A percentile compares a stretch with the other conserved stretches of the same genome.
Conservation (phyloP, 1,140 invertebrate genomes). For the Aricia agestis region DNA sequence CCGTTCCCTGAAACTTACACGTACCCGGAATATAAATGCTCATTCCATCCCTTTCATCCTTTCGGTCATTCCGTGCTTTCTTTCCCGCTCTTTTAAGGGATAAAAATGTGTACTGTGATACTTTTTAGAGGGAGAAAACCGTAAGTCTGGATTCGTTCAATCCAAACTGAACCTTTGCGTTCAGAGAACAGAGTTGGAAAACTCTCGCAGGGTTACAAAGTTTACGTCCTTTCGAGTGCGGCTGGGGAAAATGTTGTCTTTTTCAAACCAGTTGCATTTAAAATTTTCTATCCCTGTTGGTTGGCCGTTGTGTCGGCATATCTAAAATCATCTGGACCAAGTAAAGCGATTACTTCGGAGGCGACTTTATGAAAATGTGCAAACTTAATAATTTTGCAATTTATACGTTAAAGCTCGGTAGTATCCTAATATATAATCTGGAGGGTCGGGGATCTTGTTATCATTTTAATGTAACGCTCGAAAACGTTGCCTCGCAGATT, state of each 20-base stretch:
- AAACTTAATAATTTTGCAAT: conserved; percentile 60
- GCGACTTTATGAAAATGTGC: conserved; percentile 61
- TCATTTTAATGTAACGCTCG: conserved; percentile 6
- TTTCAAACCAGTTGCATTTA: conserved; percentile 72
- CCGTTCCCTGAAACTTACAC: conserved; percentile 76
- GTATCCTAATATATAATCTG: conserved; percentile 15
- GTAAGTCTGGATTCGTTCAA: conserved; percentile 42
- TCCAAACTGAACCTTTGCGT: conserved; percentile 38
- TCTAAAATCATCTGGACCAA: conserved; percentile 71
- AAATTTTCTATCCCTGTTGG: conserved; percentile 67
- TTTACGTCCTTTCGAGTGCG: conserved; percentile 36
- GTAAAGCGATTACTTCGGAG: conserved; percentile 63
- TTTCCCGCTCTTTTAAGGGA: conserved; percentile 60
- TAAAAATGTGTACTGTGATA: conserved; percentile 71
- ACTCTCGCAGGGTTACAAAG: conserved; percentile 13
- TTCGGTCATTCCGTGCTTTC: conserved; percentile 31
- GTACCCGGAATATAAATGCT: conserved; percentile 74
- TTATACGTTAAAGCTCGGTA: conserved; percentile 38
- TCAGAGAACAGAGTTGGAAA: conserved; percentile 21
- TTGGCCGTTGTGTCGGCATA: conserved; percentile 52
- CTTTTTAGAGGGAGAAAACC: conserved; percentile 60
- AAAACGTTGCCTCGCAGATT: conserved; percentile 8
- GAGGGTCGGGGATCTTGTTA: conserved; percentile 9
- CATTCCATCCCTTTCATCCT: conserved; percentile 45
- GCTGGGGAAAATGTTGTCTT: conserved; percentile 65